Percentiles rank a stretch among this genome's conserved stretches.
phyloP scores from a whole-genome alignment of 1,140 invertebrate species.

The Eubasilissa regina region DNA sequence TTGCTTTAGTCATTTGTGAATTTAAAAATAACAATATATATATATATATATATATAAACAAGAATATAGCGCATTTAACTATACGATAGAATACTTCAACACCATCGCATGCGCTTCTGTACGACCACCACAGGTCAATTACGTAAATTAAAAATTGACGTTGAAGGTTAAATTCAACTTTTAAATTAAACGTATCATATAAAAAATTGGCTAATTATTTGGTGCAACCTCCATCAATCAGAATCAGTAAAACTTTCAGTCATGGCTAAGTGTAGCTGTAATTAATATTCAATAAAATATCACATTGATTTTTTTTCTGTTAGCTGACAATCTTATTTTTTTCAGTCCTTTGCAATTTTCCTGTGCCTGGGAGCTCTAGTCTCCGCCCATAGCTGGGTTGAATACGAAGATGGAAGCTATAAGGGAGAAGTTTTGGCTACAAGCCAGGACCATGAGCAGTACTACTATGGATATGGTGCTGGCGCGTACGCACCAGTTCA shows the following conservation, averaged over 20 bases:
- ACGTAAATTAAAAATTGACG: too few relatives aligned
- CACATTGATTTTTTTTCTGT: not conserved
- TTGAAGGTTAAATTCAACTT: not conserved
- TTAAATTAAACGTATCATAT: not conserved
- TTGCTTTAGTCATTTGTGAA: too few relatives aligned
- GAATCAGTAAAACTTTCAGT: not conserved
- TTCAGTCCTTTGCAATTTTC: conserved; percentile 50
- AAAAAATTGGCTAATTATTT: not conserved
- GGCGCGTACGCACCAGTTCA: conserved; percentile 3
- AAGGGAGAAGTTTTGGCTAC: conserved; percentile 36
- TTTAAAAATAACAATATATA: too few relatives aligned
- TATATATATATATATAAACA: too few relatives aligned
- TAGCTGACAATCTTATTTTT: not conserved
- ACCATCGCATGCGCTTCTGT: too few relatives aligned
- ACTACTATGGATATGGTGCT: not conserved
- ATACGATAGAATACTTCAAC: too few relatives aligned
- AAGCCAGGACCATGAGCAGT: conserved; percentile 36
- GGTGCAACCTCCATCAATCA: not conserved
- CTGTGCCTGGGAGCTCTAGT: conserved; percentile 51
- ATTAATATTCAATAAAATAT: not conserved
- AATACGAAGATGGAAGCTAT: conserved; percentile 39
- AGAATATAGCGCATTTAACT: too few relatives aligned
- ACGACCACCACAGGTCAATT: too few relatives aligned
- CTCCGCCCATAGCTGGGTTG: conserved; percentile 37
- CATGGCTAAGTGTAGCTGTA: not conserved